Percentiles rank a stretch among this genome's conserved stretches.
Conservation (phyloP, 2,797 vertebrate species). For the Salarias fasciatus region DNA sequence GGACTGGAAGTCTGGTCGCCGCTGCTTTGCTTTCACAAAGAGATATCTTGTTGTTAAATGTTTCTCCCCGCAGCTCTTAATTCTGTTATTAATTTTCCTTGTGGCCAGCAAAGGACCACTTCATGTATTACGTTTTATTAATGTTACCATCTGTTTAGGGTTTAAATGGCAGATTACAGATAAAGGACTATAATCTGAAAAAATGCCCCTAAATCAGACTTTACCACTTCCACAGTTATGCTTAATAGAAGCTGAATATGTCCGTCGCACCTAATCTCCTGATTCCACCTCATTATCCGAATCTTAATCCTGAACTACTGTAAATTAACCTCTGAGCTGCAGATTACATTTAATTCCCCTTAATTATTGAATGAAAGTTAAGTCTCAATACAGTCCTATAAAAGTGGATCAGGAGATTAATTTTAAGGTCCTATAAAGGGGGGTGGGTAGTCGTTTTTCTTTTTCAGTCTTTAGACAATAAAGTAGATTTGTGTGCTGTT, state of each 20-base stretch:
- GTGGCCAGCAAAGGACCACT: not conserved
- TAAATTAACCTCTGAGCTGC: not conserved
- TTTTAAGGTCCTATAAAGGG: too few species aligned
- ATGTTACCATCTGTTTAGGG: too few species aligned
- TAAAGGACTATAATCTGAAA: too few species aligned
- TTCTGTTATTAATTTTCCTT: not conserved
- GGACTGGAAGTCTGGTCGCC: slow-evolving; percentile 11
- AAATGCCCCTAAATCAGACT: too few species aligned
- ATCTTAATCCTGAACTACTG: not conserved
- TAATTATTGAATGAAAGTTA: not conserved
- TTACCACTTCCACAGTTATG: not conserved
- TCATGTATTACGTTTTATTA: too few species aligned
- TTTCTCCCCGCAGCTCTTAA: not conserved
- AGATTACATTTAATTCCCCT: not conserved
- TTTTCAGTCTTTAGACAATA: too few species aligned
- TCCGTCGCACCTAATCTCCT: not conserved
- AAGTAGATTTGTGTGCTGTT: too few species aligned
- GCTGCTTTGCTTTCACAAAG: slow-evolving; percentile 13
- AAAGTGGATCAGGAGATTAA: too few species aligned
- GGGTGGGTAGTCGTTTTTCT: too few species aligned
- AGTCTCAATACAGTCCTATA: not conserved
- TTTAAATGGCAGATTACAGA: too few species aligned
- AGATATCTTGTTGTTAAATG: not conserved
- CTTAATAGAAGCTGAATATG: not conserved
- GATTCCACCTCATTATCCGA: not conserved